Conservation (phyloP, 1,140 invertebrate genomes). For the Ceratina calcarata region DNA sequence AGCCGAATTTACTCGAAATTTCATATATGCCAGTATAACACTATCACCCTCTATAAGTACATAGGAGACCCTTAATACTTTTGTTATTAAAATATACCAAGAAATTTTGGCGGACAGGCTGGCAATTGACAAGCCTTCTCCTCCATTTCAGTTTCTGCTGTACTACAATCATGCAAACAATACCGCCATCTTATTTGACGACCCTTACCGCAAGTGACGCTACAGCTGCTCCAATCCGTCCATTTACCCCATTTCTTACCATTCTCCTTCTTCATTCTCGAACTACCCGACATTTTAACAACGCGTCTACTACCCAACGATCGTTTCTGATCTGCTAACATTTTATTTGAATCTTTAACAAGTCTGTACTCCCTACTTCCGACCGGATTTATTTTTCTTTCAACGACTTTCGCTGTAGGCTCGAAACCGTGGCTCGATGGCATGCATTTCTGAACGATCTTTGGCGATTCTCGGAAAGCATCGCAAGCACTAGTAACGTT, state of each 20-base stretch:
- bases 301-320: conserved; percentile 7
- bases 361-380: neutral
- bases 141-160: conserved; percentile 78
- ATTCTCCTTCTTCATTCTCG: neutral
- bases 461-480: conserved; percentile 8
- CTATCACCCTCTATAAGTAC: no score
- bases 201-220: conserved; percentile 83
- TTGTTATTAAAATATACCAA: conserved; percentile 64
- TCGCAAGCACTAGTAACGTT: conserved; percentile 6
- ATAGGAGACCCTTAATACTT: neutral
- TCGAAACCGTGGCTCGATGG: no score
- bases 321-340: neutral
- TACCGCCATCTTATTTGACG: conserved; percentile 82
- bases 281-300: neutral
- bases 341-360: neutral
- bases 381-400: neutral
- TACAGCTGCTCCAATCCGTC: conserved; percentile 83
- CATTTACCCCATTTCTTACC: conserved; percentile 79
- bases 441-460: conserved; percentile 5
- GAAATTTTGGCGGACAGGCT: conserved; percentile 74
- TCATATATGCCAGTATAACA: no score
- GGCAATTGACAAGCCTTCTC: conserved; percentile 79
- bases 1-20: no score
- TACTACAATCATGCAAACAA: conserved; percentile 75
- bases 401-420: neutral